phyloP scores from a whole-genome alignment of 2,888 invertebrate species.

The Trachelus iudaicus region DNA sequence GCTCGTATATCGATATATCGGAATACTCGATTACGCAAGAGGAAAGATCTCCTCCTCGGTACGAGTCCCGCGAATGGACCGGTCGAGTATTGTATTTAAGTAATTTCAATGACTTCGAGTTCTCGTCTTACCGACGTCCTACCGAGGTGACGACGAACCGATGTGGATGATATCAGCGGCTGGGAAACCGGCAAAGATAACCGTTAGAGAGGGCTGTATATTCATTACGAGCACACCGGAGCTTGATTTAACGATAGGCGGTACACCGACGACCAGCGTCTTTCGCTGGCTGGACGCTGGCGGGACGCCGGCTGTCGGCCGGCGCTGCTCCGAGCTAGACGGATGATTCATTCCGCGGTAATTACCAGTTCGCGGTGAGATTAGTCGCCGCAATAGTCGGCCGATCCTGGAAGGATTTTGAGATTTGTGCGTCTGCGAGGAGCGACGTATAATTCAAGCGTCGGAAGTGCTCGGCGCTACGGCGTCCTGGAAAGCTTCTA shows the following conservation, averaged over 20 bases:
- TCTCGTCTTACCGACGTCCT: not conserved
- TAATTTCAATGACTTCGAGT: not conserved
- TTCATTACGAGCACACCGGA: not conserved
- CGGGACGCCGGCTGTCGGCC: not conserved
- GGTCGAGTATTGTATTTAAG: not conserved
- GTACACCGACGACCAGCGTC: slow-evolving; percentile 21
- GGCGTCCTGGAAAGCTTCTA: slow-evolving; percentile 7
- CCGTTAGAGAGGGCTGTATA: not conserved
- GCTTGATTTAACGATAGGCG: slow-evolving; percentile 27
- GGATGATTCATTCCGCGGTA: slow-evolving; percentile 57
- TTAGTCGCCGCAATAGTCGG: slow-evolving; percentile 37
- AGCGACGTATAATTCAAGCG: slow-evolving; percentile 52
- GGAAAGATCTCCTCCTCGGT: not conserved
- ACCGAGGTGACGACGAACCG: not conserved
- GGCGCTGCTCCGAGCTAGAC: slow-evolving; percentile 9
- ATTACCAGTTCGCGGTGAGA: slow-evolving; percentile 52
- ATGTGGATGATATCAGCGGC: not conserved
- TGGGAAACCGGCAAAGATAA: not conserved
- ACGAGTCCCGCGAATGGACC: not conserved
- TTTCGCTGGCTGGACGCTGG: slow-evolving; percentile 18
- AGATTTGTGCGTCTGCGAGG: slow-evolving; percentile 54
- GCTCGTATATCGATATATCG: not conserved
- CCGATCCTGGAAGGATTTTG: slow-evolving; percentile 26
- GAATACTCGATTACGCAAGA: slow-evolving; percentile 9
- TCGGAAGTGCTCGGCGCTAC: slow-evolving; percentile 21